Evolutionary conservation across 2,113 vertebrate genomes (phyloP).

Genomic region (Gasterosteus nipponicus): DNA sequence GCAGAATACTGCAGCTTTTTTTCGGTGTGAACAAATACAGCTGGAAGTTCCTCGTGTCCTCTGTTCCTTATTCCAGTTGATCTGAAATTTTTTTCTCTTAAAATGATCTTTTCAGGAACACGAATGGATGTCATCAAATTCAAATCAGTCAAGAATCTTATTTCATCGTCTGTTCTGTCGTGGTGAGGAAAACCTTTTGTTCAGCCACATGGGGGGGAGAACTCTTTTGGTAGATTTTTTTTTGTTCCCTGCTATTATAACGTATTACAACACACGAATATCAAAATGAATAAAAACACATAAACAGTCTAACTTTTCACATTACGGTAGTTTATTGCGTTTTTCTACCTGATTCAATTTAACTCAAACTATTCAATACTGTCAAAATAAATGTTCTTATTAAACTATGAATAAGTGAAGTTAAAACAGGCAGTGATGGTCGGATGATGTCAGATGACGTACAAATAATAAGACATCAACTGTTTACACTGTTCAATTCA

Average conservation of each 20-base stretch:
- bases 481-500: too few relatives aligned
- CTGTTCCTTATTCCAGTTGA: neutral
- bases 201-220: neutral
- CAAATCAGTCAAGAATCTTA: neutral
- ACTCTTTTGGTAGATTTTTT: too few relatives aligned
- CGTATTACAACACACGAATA: too few relatives aligned
- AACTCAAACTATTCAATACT: too few relatives aligned
- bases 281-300: too few relatives aligned
- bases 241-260: too few relatives aligned
- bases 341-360: too few relatives aligned
- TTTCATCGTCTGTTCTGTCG: neutral
- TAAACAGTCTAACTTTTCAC: too few relatives aligned
- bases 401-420: neutral
- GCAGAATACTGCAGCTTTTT: neutral
- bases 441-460: too few relatives aligned
- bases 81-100: neutral
- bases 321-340: too few relatives aligned
- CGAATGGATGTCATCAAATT: neutral
- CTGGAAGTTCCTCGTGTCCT: neutral
- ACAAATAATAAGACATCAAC: too few relatives aligned
- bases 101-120: neutral
- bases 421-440: too few relatives aligned
- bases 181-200: neutral
- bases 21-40: neutral
- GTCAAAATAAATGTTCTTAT: neutral